phyloP scores from a whole-genome alignment of 2,888 invertebrate species.

The Oligia fasciuncula region DNA sequence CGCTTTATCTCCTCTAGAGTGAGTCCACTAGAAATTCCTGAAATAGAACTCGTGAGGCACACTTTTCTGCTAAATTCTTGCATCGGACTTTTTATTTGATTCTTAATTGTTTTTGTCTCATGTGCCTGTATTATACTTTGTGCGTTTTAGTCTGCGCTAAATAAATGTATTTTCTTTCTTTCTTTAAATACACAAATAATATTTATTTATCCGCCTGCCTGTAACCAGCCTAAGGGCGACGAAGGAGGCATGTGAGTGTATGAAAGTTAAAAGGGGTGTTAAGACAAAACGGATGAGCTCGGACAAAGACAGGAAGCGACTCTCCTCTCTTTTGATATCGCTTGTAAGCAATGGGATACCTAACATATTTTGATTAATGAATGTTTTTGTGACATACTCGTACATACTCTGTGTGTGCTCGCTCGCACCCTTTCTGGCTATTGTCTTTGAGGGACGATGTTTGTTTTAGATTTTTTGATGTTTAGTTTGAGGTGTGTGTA shows the following conservation, averaged over 20 bases:
- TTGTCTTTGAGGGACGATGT: slow-evolving; percentile 59
- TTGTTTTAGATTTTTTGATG: slow-evolving; percentile 45
- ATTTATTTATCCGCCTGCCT: slow-evolving; percentile 39
- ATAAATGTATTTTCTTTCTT: too few relatives aligned
- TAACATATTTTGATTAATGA: slow-evolving; percentile 89
- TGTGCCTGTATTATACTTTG: too few relatives aligned
- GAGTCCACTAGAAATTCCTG: not conserved
- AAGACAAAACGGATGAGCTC: slow-evolving; percentile 89
- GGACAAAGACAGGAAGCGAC: slow-evolving; percentile 89
- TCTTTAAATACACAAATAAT: slow-evolving; percentile 3
- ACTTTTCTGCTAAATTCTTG: too few relatives aligned
- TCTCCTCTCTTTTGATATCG: slow-evolving; percentile 85
- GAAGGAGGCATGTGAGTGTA: slow-evolving; percentile 85
- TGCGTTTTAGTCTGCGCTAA: too few relatives aligned
- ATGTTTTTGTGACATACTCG: slow-evolving; percentile 63
- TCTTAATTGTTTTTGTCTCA: too few relatives aligned
- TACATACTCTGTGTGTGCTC: slow-evolving; percentile 15
- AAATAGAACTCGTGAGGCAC: not conserved
- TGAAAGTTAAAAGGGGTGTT: slow-evolving; percentile 89
- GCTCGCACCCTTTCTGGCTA: slow-evolving; percentile 44
- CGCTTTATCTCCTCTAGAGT: not conserved
- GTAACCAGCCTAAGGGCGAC: slow-evolving; percentile 68
- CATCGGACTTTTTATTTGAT: too few relatives aligned
- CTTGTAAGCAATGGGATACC: slow-evolving; percentile 79
- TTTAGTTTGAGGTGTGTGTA: not conserved